Percentiles rank a stretch among this genome's conserved stretches.
phyloP scores from a whole-genome alignment of 2,888 invertebrate species.

The Hydraecia micacea region DNA sequence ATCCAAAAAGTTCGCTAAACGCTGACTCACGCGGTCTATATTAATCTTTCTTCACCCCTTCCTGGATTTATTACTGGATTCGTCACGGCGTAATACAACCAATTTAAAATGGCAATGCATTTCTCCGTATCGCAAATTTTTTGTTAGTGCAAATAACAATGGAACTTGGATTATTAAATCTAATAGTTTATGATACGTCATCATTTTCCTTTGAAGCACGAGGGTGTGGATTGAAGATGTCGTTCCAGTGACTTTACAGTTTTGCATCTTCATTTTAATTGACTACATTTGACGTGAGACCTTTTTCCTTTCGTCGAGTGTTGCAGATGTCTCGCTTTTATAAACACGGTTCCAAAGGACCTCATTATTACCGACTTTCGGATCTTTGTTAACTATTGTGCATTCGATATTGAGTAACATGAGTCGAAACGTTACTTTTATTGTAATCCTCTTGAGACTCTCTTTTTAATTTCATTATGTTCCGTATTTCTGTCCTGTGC shows the following conservation, averaged over 20 bases:
- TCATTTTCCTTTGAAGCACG: slow-evolving; percentile 66
- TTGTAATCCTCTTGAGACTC: slow-evolving; percentile 34
- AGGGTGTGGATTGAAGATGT: slow-evolving; percentile 64
- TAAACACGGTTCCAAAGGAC: slow-evolving; percentile 49
- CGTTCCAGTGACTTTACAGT: slow-evolving; percentile 72
- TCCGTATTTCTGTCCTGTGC: neutral
- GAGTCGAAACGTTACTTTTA: slow-evolving; percentile 31
- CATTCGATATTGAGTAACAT: slow-evolving; percentile 47
- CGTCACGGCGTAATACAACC: slow-evolving; percentile 80
- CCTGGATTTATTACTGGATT: slow-evolving; percentile 77
- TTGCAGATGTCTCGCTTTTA: slow-evolving; percentile 63
- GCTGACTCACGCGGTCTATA: slow-evolving; percentile 79
- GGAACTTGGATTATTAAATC: slow-evolving; percentile 73
- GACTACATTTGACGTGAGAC: slow-evolving; percentile 64
- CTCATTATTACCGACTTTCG: slow-evolving; percentile 61
- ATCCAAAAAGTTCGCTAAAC: slow-evolving; percentile 75
- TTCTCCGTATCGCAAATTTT: slow-evolving; percentile 72
- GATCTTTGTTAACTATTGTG: slow-evolving; percentile 55
- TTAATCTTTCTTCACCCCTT: slow-evolving; percentile 80
- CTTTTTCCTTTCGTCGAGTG: slow-evolving; percentile 60
- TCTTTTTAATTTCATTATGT: slow-evolving; percentile 19
- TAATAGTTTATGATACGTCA: slow-evolving; percentile 76
- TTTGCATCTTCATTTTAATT: slow-evolving; percentile 71
- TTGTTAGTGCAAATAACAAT: slow-evolving; percentile 75
- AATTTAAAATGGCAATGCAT: slow-evolving; percentile 74